Evolutionary conservation across 2,888 invertebrate species (phyloP).

Genomic region (Apeira syringaria): DNA sequence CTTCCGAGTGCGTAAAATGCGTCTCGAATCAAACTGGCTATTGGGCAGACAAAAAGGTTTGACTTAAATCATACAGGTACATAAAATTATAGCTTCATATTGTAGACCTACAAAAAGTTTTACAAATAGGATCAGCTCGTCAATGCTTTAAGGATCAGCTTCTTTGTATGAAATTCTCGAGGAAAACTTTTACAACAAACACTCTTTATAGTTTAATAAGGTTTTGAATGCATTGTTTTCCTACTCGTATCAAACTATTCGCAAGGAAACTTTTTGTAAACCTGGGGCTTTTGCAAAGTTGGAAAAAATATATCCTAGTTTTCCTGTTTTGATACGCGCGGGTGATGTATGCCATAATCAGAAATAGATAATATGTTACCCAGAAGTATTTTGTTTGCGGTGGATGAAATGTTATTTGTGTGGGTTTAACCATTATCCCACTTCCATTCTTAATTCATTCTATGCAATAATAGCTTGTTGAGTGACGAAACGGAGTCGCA

Average conservation of each 20-base stretch:
- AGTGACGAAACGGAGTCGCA: no score
- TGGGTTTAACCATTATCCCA: no score
- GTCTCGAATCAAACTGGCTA: slow-evolving; percentile 51
- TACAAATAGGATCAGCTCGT: no score
- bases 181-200: slow-evolving; percentile 18
- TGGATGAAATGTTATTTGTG: no score
- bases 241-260: slow-evolving; percentile 12
- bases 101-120: slow-evolving; percentile 2
- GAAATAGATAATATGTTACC: no score
- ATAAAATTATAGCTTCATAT: slow-evolving; percentile 2
- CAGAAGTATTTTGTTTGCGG: no score
- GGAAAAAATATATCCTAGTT: not conserved
- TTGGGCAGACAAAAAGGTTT: slow-evolving; percentile 23
- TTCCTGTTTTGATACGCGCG: not conserved
- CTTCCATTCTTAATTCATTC: no score
- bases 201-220: slow-evolving; percentile 14
- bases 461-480: no score
- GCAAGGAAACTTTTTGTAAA: not conserved
- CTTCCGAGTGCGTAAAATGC: slow-evolving; percentile 31
- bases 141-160: not conserved
- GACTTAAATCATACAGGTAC: no score
- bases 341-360: no score
- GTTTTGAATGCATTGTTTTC: slow-evolving; percentile 12
- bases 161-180: slow-evolving; percentile 3
- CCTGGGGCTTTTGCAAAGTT: not conserved